These are phyloP conservation scores for Neomorphus geoffroyi DNA, from an alignment of 2,797 vertebrate species.

Conservation along the genomic window DNA sequence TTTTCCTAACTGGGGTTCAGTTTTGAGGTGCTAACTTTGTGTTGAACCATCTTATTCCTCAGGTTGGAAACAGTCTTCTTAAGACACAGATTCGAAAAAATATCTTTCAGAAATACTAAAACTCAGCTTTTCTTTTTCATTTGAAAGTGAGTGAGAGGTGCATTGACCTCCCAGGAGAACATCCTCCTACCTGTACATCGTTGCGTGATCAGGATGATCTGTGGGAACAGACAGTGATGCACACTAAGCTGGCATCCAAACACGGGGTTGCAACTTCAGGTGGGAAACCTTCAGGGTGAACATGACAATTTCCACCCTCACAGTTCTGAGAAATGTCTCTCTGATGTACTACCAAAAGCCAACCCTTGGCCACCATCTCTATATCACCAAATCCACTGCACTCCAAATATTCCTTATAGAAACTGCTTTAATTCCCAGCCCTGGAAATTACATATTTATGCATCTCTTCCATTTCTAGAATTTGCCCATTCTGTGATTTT, in stretches of 20 bases:
- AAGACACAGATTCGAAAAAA: neutral
- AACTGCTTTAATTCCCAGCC: neutral
- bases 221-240: neutral
- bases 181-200: neutral
- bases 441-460: neutral
- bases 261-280: neutral
- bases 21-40: neutral
- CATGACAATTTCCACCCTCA: neutral
- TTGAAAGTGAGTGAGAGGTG: neutral
- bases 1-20: neutral
- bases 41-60: neutral
- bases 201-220: neutral
- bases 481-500: neutral
- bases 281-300: neutral
- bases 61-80: neutral
- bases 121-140: neutral
- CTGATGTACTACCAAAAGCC: neutral
- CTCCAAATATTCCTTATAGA: neutral
- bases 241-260: neutral
- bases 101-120: neutral
- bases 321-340: neutral
- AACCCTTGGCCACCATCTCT: neutral
- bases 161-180: neutral
- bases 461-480: neutral
- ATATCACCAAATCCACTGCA: neutral